Percentiles rank a stretch among this genome's conserved stretches.
phyloP scores from a whole-genome alignment of 2,888 invertebrate genomes.

The Parnassius orleans region DNA sequence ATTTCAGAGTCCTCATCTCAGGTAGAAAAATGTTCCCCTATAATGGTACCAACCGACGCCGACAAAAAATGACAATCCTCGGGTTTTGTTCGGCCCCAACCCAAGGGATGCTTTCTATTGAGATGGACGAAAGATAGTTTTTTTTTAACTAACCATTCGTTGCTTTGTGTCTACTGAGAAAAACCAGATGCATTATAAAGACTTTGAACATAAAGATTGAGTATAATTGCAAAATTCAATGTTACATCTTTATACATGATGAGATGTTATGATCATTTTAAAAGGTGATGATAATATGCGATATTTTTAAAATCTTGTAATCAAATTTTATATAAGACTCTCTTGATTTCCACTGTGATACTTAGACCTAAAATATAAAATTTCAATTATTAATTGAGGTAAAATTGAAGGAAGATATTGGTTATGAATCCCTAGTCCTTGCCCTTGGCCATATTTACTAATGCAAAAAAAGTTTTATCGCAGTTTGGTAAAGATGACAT shows the following conservation, averaged over 20 bases:
- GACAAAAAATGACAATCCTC: conserved; percentile 36
- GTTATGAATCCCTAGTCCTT: no score
- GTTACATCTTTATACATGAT: not conserved
- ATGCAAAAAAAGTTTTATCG: no score
- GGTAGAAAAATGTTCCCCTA: conserved; percentile 35
- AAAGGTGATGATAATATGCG: no score
- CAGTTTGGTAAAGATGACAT: no score
- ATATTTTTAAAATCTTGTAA: no score
- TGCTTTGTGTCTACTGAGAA: conserved; percentile 36
- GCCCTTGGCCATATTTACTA: no score
- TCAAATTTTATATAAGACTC: no score
- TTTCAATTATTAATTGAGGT: no score
- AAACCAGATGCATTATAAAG: conserved; percentile 49
- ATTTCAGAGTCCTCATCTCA: conserved; percentile 30
- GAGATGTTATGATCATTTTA: no score
- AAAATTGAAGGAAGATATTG: no score
- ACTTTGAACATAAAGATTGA: conserved; percentile 23
- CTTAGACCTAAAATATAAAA: no score
- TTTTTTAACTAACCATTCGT: conserved; percentile 50
- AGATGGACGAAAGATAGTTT: conserved; percentile 39
- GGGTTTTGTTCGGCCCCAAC: conserved; percentile 37
- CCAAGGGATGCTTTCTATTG: conserved; percentile 51
- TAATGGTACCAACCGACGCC: conserved; percentile 25
- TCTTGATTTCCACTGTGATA: no score
- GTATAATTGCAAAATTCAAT: conserved; percentile 5